Evolutionary conservation across 92 coral and sea anemone genomes (phyloP).

Genomic region (Metridium senile): DNA sequence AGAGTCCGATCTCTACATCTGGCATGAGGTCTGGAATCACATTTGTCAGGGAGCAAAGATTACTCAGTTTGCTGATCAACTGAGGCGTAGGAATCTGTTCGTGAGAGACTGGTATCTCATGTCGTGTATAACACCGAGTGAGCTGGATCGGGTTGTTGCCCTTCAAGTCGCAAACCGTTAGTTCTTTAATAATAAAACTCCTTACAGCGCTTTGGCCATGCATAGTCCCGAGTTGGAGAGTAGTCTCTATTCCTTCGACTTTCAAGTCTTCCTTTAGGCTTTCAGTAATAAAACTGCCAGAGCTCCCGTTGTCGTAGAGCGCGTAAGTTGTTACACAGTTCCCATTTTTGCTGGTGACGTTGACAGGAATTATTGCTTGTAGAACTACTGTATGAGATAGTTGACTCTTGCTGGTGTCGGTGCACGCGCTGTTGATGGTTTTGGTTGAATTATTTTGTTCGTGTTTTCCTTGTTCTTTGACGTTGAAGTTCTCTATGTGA

Average conservation of each 20-base stretch:
- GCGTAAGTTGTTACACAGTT: conserved; percentile 39
- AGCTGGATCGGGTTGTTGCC: conserved; percentile 48
- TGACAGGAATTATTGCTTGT: conserved; percentile 56
- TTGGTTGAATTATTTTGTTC: not conserved
- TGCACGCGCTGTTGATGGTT: conserved; percentile 1
- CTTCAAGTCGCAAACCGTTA: conserved; percentile 32
- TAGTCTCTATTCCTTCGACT: conserved; percentile 22
- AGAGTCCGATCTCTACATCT: conserved; percentile 55
- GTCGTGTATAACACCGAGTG: conserved; percentile 33
- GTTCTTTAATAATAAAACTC: conserved; percentile 31
- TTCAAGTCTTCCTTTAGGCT: conserved; percentile 22
- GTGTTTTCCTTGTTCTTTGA: conserved; percentile 1
- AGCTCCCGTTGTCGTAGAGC: conserved; percentile 53
- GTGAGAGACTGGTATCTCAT: conserved; percentile 48
- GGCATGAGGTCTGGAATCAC: conserved; percentile 42
- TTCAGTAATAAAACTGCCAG: conserved; percentile 67
- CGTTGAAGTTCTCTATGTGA: conserved; percentile 36
- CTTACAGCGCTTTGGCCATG: conserved; percentile 55
- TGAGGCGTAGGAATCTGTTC: conserved; percentile 58
- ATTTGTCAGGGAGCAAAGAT: conserved; percentile 14
- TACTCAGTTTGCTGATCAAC: conserved; percentile 32
- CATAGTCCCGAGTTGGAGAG: conserved; percentile 49
- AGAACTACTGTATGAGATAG: conserved; percentile 11
- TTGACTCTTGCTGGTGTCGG: conserved; percentile 3
- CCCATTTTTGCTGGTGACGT: conserved; percentile 17